Evolutionary conservation across 2,888 invertebrate genomes (phyloP), one percentile per base, ranked within the genome.

Genomic region (Leptinotarsa rubiginosa): DNA sequence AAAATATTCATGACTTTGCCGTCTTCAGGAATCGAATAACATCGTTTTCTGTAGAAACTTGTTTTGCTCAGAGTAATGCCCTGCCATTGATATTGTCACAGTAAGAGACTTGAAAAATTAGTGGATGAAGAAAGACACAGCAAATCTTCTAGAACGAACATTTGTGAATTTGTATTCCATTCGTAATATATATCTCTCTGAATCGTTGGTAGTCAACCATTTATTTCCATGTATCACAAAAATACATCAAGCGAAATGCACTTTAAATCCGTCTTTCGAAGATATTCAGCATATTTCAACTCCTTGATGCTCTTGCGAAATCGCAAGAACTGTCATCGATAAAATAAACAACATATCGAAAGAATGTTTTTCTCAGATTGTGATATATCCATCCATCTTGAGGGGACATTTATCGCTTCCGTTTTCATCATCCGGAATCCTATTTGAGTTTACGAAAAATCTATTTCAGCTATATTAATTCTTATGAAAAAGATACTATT

Each of bases 171-270:
- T 18, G 52, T 52, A 52, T 18, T 22, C 20, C 56, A 13, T 15
- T 12, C 25, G 13, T 1, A 22, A 22, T 22, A 20, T 18, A 56
- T 22, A 15, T 16, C 13, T 1, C 56, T 12, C 4, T 56, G 15
- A 56, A 56, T 56, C 56, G 22, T 15, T 56, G 12, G 22, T 20
- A 16, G 22, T 47, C 16, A 56, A 22, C 56, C 47, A 56, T 56
- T 69, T 47, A 69, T 47, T 56, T 69, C 16, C 62, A 41, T 52
- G 31, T 54, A 41, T 41, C 20, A 56, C 56, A 56, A 56, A 16
- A 56, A 41, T 31, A 52, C 47, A 69, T 52, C 31, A 56, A 47
- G 69, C 56, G 16, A 31, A 69, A 69, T 69, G 69, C 69, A 69
- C 31, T 69, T 69, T 47, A 56, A 22, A 69, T 31, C 47, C 54